phyloP scores from a whole-genome alignment of 2,113 vertebrate species.

The Nothoprocta pentlandii region DNA sequence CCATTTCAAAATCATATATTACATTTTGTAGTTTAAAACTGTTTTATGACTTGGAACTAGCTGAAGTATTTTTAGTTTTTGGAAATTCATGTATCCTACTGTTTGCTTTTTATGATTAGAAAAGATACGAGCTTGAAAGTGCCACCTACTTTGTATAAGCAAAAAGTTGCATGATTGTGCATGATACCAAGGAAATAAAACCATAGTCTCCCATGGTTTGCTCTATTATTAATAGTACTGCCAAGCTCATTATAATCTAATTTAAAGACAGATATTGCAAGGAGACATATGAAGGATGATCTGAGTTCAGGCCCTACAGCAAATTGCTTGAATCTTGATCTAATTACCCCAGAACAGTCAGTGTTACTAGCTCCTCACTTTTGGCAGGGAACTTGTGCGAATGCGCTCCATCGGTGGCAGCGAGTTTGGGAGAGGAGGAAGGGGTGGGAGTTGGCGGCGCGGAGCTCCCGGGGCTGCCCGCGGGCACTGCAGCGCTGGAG shows the following conservation, averaged over 20 bases:
- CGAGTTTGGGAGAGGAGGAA: neutral
- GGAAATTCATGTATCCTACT: neutral
- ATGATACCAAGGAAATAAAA: conserved; percentile 20
- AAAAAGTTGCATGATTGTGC: neutral
- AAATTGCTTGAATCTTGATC: conserved; percentile 68
- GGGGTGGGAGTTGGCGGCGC: neutral
- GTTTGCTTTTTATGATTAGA: conserved; percentile 60
- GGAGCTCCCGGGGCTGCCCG: neutral
- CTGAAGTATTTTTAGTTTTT: conserved; percentile 46
- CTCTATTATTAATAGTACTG: conserved; percentile 62
- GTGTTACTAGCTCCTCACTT: neutral
- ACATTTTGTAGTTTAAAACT: neutral
- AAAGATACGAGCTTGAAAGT: neutral
- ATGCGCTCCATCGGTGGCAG: neutral
- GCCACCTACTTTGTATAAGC: conserved; percentile 12
- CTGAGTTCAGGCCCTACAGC: conserved; percentile 46
- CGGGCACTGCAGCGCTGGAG: neutral
- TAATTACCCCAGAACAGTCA: conserved; percentile 49
- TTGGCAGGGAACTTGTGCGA: neutral
- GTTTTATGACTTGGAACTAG: neutral
- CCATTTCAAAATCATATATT: conserved; percentile 15
- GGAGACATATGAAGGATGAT: conserved; percentile 54
- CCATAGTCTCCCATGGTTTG: conserved; percentile 15
- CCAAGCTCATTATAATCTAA: conserved; percentile 68
- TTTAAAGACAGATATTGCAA: conserved; percentile 66